Percentiles rank a stretch among this genome's conserved stretches.
phyloP scores from a whole-genome alignment of 1,140 invertebrate species.

The Planococcus citri region DNA sequence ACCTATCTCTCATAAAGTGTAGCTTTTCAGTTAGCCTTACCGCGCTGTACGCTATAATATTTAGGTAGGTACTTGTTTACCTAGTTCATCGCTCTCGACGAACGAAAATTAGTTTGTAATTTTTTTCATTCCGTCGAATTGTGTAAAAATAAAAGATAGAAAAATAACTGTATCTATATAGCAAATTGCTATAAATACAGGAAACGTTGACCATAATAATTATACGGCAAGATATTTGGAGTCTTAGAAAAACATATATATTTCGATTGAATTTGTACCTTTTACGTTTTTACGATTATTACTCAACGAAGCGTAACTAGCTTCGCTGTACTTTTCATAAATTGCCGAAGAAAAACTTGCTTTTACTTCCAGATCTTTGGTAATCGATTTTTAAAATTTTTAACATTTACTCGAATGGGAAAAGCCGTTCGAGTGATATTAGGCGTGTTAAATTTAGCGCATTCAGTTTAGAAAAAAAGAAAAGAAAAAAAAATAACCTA shows the following conservation, averaged over 20 bases:
- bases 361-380: neutral
- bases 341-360: neutral
- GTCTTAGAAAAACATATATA: neutral
- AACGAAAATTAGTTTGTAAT: no score
- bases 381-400: neutral
- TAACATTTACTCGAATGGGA: neutral
- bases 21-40: no score
- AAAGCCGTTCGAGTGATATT: neutral
- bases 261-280: slow-evolving; percentile 7
- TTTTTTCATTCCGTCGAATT: neutral
- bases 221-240: neutral
- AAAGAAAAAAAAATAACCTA: no score
- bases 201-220: neutral
- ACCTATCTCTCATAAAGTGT: no score
- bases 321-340: neutral
- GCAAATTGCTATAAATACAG: neutral
- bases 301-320: neutral
- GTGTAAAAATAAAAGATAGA: no score
- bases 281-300: slow-evolving; percentile 1
- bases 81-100: no score
- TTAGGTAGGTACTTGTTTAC: no score
- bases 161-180: no score
- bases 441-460: slow-evolving; percentile 6
- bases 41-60: no score
- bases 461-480: slow-evolving; percentile 2